Evolutionary conservation across 35 echinoderm and acorn worm species (phyloP), one percentile per base, ranked within the genome.

Genomic region (Apostichopus parvimensis): DNA sequence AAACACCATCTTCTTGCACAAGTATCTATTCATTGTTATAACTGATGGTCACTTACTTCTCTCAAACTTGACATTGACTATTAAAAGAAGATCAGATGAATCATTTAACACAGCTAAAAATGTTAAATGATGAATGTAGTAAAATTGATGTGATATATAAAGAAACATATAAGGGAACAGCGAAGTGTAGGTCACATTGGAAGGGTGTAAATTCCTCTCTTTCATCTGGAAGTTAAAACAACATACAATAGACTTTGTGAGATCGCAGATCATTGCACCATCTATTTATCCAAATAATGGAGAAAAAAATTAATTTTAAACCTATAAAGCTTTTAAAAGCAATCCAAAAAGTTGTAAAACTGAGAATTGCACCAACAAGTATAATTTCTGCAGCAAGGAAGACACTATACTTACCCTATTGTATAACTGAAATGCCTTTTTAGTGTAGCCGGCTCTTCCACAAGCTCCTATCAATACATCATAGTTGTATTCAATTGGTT

Each of bases 401-500:
- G 4, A 45, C 34, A 45, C 34, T 10, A 24, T 52, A 77, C 94
- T 93, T 92, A 98, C 97, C 28, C 91, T 85, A 92, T 98, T 98
- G 87, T 94, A 98, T 13, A 98, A 86, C 80, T 96, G 80, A 91
- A 98, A 98, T 56, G 97, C 97, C 83, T 95, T 98, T 86, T 98
- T 94, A 6, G 97, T 98, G 56, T 98, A 98, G 10, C 97, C 97
- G 60, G 93, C 97, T 52, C 97, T 83, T 65, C 97, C 97, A 94
- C 97, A 98, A 60, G 86, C 94, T 17, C 97, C 97, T 72, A 98
- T 98, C 78, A 98, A 75, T 15, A 98, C 81, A 92, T 98, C 84
- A 71, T 96, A 98, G 93, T 94, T 98, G 54, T 93, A 98, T 82
- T 94, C 97, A 61, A 73, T 95, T 8, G 97, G 97, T 73, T 94